A percentile compares a stretch with the other conserved stretches of the same genome.
Evolutionary conservation across 2,113 vertebrate genomes (phyloP).

Genomic region (Picathartes gymnocephalus): DNA sequence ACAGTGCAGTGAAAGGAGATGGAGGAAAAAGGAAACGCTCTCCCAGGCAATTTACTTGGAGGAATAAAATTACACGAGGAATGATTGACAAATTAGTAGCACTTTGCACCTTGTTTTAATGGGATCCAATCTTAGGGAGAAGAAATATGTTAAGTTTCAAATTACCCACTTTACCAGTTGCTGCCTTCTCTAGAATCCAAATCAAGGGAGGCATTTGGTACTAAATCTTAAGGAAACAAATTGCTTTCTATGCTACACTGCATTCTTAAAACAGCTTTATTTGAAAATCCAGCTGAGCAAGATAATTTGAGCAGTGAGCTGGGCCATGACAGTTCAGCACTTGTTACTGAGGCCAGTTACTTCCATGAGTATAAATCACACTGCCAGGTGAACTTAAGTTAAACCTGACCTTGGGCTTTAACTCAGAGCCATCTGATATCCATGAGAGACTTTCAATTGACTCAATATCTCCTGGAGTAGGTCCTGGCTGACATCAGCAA

Average conservation of each 20-base stretch:
- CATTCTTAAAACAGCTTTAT: slow-evolving; percentile 72
- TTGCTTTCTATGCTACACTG: slow-evolving; percentile 72
- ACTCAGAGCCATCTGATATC: background rate
- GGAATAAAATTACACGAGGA: slow-evolving; percentile 59
- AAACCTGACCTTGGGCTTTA: background rate
- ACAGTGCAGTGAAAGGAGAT: background rate
- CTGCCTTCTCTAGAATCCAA: slow-evolving; percentile 73
- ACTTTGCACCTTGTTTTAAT: slow-evolving; percentile 76
- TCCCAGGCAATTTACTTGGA: slow-evolving; percentile 66
- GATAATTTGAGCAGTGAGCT: slow-evolving; percentile 67
- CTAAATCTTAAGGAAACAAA: slow-evolving; percentile 78
- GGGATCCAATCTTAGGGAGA: slow-evolving; percentile 57
- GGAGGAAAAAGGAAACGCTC: slow-evolving; percentile 39
- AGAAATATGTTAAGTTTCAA: slow-evolving; percentile 74
- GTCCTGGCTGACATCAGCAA: background rate
- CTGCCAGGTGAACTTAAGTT: background rate
- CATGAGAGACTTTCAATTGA: background rate
- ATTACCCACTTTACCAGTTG: slow-evolving; percentile 68
- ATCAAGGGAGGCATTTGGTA: slow-evolving; percentile 64
- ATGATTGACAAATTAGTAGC: slow-evolving; percentile 79
- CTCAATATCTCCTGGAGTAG: background rate
- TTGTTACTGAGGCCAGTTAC: background rate
- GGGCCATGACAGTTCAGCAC: slow-evolving; percentile 45
- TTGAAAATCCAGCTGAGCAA: slow-evolving; percentile 72
- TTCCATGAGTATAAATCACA: background rate